phyloP scores from a whole-genome alignment of 92 coral and sea anemone species.

The Zoanthus gigantus region DNA sequence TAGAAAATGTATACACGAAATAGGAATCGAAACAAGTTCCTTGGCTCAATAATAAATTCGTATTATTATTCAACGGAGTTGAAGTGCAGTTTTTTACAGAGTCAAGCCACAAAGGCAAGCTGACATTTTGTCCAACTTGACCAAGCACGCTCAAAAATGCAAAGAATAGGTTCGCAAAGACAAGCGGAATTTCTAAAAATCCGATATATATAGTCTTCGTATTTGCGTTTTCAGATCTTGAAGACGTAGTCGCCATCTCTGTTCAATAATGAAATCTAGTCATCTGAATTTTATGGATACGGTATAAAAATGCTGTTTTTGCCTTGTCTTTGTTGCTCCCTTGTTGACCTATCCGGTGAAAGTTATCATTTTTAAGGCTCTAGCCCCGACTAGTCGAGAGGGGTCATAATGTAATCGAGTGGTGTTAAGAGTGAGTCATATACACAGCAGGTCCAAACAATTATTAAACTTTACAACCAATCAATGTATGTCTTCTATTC shows the following conservation, averaged over 20 bases:
- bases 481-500: no score
- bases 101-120: conserved; percentile 68
- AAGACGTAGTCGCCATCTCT: neutral
- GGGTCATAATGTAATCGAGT: no score
- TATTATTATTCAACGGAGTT: neutral
- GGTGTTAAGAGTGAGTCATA: no score
- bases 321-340: no score
- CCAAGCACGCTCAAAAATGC: conserved; percentile 50
- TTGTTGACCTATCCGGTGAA: no score
- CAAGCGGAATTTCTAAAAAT: neutral
- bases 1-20: neutral
- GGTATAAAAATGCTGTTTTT: no score
- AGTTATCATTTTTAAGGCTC: no score
- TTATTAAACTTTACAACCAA: no score
- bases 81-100: conserved; percentile 17
- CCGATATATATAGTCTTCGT: conserved; percentile 27
- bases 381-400: no score
- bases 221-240: neutral
- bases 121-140: conserved; percentile 58
- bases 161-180: conserved; percentile 50
- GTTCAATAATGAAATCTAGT: no score
- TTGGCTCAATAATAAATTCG: neutral
- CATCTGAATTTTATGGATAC: no score
- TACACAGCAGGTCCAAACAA: no score
- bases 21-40: neutral